Base-by-base conservation (phyloP, 2,797 vertebrate genomes). In the Coreius guichenoti region DNA sequence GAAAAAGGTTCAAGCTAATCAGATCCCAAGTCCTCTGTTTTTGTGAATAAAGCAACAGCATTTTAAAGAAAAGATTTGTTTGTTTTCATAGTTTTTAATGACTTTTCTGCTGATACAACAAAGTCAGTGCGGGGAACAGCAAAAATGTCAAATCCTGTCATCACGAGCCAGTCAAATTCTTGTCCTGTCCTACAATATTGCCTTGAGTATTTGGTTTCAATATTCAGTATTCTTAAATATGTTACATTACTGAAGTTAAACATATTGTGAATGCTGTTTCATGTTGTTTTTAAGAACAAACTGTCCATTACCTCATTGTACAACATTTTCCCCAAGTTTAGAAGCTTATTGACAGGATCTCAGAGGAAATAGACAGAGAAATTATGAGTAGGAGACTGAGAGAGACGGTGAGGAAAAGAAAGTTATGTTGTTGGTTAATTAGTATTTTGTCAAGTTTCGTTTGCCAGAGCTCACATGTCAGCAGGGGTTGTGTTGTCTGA, bases 381-480 rank as follows among this genome's bases (percentile, higher is more conserved):
- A 58, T 9, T 3, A 61, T 56, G 69, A 51, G 29, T 33, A 69
- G n/a, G 14, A 68, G 47, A 56, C 45, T 31, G 56, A 79, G 39
- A 5, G 47, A 58, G 8, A 47, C 9, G 1, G 76, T 0, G 56
- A 17, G 21, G n/a, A 11, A 65, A 79, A 65, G 16, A 65, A 51
- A 43, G 21, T 7, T 51, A 12, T 39, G 49, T 31, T 47, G 13
- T n/a, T 12, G 11, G 65, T 17, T 82, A 87, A 89, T 87, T 75
- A 76, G 74, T 72, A 3, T 33, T 83, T 80, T 75, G 74, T 79
- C 31, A 45, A 61, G 67, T 67, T 58, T 76, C 3, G 13, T 69
- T 84, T 43, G 79, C 83, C 61, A 65, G 21, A 61, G 49, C 13
- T 68, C 31, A 39, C 17, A n/a, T 82, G 80, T 87, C 75, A 26